Evolutionary conservation across 2,888 invertebrate genomes (phyloP), one percentile per base, ranked within the genome.

Genomic region (Suillia variegata): DNA sequence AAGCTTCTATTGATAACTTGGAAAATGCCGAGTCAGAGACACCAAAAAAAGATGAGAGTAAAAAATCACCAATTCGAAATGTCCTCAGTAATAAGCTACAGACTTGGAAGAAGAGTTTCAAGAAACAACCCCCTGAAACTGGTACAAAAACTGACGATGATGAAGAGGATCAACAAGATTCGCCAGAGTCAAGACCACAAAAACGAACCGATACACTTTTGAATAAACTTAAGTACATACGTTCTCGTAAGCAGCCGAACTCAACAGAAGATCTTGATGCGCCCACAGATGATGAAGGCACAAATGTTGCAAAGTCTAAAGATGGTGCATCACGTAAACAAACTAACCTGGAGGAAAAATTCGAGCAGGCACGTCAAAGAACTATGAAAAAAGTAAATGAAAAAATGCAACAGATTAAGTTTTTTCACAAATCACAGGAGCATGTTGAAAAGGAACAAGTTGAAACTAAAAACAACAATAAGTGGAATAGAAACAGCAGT

Each of bases 21-120:
- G 64, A 62, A 10, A 65, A 62, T 20, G 38, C 38, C 12, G 45
- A 42, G 8, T 51, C 54, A 5, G 47, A 52, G 6, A 48, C 57
- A 18, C 52, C 64, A 2, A 59, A 70, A 1, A 57, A 57, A 22
- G 45, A 58, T 2, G 18, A 26, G 26, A 26, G 26, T 26, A 10
- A 10, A 5, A 4, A 53, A 12, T 66, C 68, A 6, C 69, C 69
- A 0, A 57, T 67, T 8, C 66, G 62, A 15, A 52, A 56, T 2
- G 53, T 50, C 22, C 52, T 70, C 15, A 56, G 63, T 1, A 65
- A 58, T 38, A 78, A 74, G 22, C 59, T 80, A 12, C 76, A 71
- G 57, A 66, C 74, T 56, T 78, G 78, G 79, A 74, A 73, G 34
- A 78, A 74, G 45, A 78, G 74, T 22, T 71, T 79, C 48, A 78